A percentile compares a stretch with the other conserved stretches of the same genome.
Conservation (phyloP, 2,113 vertebrate species). For the Calyptomena viridis region DNA sequence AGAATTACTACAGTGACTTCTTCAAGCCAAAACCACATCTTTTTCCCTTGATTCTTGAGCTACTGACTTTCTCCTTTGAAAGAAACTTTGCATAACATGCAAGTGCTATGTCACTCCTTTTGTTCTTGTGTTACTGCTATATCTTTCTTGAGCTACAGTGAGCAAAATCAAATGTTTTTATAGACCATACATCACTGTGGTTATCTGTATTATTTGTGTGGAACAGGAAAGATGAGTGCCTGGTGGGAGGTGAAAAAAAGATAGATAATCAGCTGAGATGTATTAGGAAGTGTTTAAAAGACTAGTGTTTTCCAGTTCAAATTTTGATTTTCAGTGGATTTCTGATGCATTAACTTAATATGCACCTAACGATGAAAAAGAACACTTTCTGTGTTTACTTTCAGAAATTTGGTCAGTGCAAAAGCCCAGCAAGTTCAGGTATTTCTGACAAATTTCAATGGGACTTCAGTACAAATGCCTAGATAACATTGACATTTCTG, state of each 20-base stretch:
- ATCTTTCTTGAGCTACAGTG: neutral
- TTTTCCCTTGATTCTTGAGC: neutral
- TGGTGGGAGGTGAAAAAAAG: neutral
- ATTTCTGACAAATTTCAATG: neutral
- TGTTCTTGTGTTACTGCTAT: neutral
- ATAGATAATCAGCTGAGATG: neutral
- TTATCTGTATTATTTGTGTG: neutral
- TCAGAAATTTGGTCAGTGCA: neutral
- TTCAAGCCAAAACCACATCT: neutral
- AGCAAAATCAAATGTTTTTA: neutral
- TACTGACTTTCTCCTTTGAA: neutral
- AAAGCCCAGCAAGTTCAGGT: neutral
- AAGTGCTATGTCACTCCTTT: neutral
- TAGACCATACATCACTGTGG: fast-evolving
- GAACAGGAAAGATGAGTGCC: neutral
- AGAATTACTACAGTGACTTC: neutral
- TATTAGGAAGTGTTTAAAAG: neutral
- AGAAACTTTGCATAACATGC: neutral
- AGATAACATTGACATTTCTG: neutral
- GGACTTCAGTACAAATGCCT: neutral
- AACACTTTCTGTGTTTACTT: neutral
- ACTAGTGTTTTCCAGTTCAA: neutral
- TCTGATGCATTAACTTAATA: neutral
- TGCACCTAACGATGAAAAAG: fast-evolving
- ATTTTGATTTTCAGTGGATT: neutral